Evolutionary conservation across 2,797 vertebrate genomes (phyloP).

Genomic region (Pipistrellus kuhlii): DNA sequence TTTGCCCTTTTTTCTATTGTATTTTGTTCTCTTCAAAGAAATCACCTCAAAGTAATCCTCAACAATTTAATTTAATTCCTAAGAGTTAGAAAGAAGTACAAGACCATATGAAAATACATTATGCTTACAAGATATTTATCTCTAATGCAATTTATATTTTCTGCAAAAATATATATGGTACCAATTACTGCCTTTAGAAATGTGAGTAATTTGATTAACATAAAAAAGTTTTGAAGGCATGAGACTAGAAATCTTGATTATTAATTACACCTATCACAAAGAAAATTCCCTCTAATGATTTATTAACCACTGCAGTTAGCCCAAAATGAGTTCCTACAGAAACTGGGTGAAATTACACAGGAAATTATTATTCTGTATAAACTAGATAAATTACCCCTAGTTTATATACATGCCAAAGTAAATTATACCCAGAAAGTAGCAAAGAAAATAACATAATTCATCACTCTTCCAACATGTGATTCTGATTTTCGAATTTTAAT

Average conservation of each 20-base stretch:
- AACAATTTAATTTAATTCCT: slow-evolving; percentile 74
- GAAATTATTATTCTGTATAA: slow-evolving; percentile 81
- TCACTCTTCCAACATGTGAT: slow-evolving; percentile 77
- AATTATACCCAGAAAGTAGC: slow-evolving; percentile 76
- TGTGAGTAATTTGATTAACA: slow-evolving; percentile 80
- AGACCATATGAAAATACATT: slow-evolving; percentile 73
- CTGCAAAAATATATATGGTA: slow-evolving; percentile 22
- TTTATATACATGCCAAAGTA: slow-evolving; percentile 74
- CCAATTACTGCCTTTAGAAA: slow-evolving; percentile 66
- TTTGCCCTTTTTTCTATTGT: slow-evolving; percentile 27
- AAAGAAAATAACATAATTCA: slow-evolving; percentile 82
- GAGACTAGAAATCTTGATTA: slow-evolving; percentile 84
- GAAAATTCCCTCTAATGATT: slow-evolving; percentile 85
- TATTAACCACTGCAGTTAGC: slow-evolving; percentile 80
- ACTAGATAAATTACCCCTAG: slow-evolving; percentile 80
- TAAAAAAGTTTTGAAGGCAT: slow-evolving; percentile 72
- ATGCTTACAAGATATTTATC: slow-evolving; percentile 41
- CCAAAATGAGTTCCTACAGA: slow-evolving; percentile 85
- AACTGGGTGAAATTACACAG: slow-evolving; percentile 84
- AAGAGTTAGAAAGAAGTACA: slow-evolving; percentile 35
- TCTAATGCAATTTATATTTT: slow-evolving; percentile 16
- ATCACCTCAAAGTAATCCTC: slow-evolving; percentile 66
- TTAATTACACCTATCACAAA: slow-evolving; percentile 78
- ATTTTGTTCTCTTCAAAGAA: not conserved
- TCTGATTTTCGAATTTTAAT: slow-evolving; percentile 78